Evolutionary conservation across 1,140 invertebrate species (phyloP).

Genomic region (Thalassaphorura encarpata): DNA sequence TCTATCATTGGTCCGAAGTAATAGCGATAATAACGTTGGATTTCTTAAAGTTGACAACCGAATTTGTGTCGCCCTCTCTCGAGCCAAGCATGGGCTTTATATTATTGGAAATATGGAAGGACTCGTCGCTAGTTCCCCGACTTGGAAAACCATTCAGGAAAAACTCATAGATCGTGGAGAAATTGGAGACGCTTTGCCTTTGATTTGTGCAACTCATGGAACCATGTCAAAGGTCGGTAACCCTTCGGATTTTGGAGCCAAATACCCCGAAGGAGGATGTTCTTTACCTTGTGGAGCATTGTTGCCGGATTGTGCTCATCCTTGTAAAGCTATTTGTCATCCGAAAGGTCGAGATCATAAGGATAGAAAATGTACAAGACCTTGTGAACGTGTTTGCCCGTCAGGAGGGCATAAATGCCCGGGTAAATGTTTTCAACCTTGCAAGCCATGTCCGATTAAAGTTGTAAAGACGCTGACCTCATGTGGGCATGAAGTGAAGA

Average conservation of each 20-base stretch:
- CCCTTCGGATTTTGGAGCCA: conserved; percentile 10
- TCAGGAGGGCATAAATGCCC: neutral
- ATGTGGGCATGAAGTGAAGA: conserved; percentile 1
- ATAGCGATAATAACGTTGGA: conserved; percentile 54
- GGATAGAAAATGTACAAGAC: conserved; percentile 11
- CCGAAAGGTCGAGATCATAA: conserved; percentile 25
- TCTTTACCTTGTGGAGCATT: conserved; percentile 2
- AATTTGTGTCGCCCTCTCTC: conserved; percentile 69
- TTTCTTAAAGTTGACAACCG: conserved; percentile 65
- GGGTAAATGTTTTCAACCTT: neutral
- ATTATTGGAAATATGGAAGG: conserved; percentile 55
- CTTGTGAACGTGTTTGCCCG: neutral
- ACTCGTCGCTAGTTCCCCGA: conserved; percentile 35
- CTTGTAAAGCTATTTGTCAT: conserved; percentile 32
- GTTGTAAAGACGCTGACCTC: neutral
- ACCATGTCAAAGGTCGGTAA: neutral
- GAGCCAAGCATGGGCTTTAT: conserved; percentile 56
- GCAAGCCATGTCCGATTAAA: neutral
- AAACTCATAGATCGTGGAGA: conserved; percentile 14
- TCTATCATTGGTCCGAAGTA: conserved; percentile 68
- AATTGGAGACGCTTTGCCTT: conserved; percentile 33
- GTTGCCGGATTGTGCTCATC: conserved; percentile 25
- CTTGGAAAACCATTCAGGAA: conserved; percentile 24
- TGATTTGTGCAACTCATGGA: conserved; percentile 32
- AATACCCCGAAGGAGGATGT: conserved; percentile 22